A percentile compares a stretch with the other conserved stretches of the same genome.
Conservation (phyloP, 2,888 invertebrate genomes). For the Junonia oenone region DNA sequence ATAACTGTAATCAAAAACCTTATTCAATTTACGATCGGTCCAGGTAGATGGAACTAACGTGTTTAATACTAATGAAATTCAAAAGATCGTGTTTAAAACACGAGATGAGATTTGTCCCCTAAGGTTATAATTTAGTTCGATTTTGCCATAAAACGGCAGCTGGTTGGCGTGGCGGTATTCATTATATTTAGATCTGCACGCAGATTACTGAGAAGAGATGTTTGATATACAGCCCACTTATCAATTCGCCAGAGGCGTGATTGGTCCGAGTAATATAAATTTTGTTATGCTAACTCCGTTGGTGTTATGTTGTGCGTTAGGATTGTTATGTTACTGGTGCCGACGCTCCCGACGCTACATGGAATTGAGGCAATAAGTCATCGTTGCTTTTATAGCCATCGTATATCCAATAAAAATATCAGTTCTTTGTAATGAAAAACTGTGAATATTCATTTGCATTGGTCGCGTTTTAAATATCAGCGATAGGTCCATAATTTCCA, state of each 20-base stretch:
- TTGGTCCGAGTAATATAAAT: slow-evolving; percentile 37
- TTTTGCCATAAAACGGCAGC: slow-evolving; percentile 64
- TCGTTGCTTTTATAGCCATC: slow-evolving; percentile 6
- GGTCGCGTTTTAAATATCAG: not conserved
- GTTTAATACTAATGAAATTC: slow-evolving; percentile 57
- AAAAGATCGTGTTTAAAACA: slow-evolving; percentile 50
- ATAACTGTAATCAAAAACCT: slow-evolving; percentile 30
- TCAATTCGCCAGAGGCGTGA: slow-evolving; percentile 58
- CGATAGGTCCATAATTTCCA: not conserved
- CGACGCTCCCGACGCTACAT: slow-evolving; percentile 9
- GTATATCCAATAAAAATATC: slow-evolving; percentile 5
- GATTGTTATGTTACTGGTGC: slow-evolving; percentile 24
- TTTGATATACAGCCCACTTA: slow-evolving; percentile 70
- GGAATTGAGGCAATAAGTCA: slow-evolving; percentile 17
- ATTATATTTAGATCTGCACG: slow-evolving; percentile 57
- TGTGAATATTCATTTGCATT: not conserved
- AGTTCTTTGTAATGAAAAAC: slow-evolving; percentile 3
- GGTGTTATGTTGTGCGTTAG: slow-evolving; percentile 33
- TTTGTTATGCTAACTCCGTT: slow-evolving; percentile 38
- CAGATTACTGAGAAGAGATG: slow-evolving; percentile 67
- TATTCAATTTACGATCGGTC: slow-evolving; percentile 33
- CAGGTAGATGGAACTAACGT: slow-evolving; percentile 34
- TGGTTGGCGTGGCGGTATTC: slow-evolving; percentile 45
- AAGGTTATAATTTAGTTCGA: slow-evolving; percentile 61
- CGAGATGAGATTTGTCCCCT: slow-evolving; percentile 61